Conservation (phyloP, 2,113 vertebrate species). For the Acrocephalus arundinaceus region DNA sequence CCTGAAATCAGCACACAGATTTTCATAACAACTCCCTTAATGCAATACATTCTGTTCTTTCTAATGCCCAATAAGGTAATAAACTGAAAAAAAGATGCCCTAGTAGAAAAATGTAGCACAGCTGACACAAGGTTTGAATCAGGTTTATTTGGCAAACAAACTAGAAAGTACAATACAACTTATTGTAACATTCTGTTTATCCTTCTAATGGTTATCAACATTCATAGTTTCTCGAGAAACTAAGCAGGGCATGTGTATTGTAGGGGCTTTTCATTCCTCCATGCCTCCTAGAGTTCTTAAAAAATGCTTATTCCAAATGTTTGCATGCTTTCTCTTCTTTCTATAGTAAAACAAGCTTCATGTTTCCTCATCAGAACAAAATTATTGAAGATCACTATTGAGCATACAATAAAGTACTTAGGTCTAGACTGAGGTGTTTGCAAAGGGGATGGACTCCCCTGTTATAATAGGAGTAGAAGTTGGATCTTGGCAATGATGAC, state of each 20-base stretch:
- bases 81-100: background rate
- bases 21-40: background rate
- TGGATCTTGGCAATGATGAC: background rate
- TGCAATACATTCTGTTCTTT: background rate
- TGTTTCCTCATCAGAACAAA: background rate
- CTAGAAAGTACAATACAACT: background rate
- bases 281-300: background rate
- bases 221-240: background rate
- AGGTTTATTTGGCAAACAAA: background rate
- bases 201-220: background rate
- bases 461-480: rapidly evolving
- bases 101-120: background rate
- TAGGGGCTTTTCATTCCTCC: background rate
- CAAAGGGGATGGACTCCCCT: rapidly evolving
- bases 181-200: background rate
- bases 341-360: background rate
- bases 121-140: background rate
- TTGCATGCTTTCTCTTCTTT: background rate
- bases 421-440: background rate
- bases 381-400: background rate
- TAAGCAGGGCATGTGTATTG: background rate
- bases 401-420: rapidly evolving
- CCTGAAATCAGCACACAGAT: background rate
- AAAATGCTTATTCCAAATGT: background rate
- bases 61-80: background rate